Conservation (phyloP, 2,797 vertebrate genomes). For the Phataginus tetradactyla region DNA sequence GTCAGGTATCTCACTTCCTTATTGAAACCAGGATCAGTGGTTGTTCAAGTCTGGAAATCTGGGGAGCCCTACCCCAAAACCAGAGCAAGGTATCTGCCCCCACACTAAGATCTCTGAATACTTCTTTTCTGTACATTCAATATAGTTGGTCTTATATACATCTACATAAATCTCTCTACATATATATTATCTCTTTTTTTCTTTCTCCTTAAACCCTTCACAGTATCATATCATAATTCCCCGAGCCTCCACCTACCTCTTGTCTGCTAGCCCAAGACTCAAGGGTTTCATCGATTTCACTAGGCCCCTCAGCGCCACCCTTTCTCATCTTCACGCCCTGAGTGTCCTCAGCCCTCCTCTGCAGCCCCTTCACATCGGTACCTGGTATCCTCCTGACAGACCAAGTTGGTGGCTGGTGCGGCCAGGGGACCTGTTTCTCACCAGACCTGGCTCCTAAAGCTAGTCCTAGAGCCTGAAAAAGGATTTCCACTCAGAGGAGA, state of each 20-base stretch:
- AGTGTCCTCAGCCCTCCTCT: neutral
- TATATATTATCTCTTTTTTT: constrained; percentile 74
- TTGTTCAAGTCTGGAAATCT: constrained; percentile 30
- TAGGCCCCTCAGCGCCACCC: neutral
- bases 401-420: neutral
- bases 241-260: neutral
- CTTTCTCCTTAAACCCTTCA: constrained; percentile 68
- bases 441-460: neutral
- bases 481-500: constrained; percentile 13
- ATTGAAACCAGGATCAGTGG: constrained; percentile 13
- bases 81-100: neutral
- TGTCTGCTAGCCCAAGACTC: neutral
- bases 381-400: neutral
- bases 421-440: neutral
- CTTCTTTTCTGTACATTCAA: constrained; percentile 65
- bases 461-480: neutral
- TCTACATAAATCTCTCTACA: constrained; percentile 49
- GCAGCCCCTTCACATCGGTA: neutral
- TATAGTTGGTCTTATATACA: constrained; percentile 59
- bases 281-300: constrained; percentile 31
- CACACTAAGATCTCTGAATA: constrained; percentile 43
- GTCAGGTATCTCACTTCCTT: neutral
- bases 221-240: constrained; percentile 45
- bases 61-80: neutral
- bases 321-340: neutral